Base-by-base conservation (phyloP, 2,888 invertebrate species). In the Aporophyla lueneburgensis region DNA sequence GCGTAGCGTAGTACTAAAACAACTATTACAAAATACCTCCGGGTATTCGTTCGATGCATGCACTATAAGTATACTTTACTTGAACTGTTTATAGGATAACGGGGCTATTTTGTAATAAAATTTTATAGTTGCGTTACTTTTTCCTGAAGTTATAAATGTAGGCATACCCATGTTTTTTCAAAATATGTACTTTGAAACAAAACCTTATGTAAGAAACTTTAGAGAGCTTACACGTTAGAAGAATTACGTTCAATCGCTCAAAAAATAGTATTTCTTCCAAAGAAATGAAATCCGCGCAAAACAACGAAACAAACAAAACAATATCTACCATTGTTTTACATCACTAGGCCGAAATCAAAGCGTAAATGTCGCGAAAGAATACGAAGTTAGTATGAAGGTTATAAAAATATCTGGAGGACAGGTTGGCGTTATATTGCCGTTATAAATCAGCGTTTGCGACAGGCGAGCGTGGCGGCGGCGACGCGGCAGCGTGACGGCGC, bases 341-440 rank as follows among this genome's bases (percentile, higher is more conserved):
- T 81, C 72, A 75, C 76, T 78, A 68, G 68, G 67, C 74, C 71
- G 83, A 90, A 91, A 92, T 91, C 90, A 93, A 91, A 91, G 87
- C 90, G 89, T 88, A 91, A 91, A 92, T 90, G 91, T 92, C 86
- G 89, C 87, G 88, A 91, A 91, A 92, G 89, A 90, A 90, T 89
- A 90, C 88, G 84, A 89, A 91, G 90, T 91, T 89, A 88, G 89
- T 93, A 93, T 92, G 92, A 90, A 92, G 92, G 94, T 94, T 95
- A 95, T 95, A 94, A 95, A 95, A 96, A 95, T 96, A 95, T 94
- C 94, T 94, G 91, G 94, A 94, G 95, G 96, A 94, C 94, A 95
- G 94, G 91, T 93, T 91, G 92, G 93, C 94, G 94, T 94, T 95
- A 96, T 96, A 96, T 96, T 96, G 94, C 93, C 87, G 94, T 93